These are phyloP conservation scores for Thymelicus lineola DNA, from an alignment of 2,888 invertebrate genomes.

Conservation along the genomic window DNA sequence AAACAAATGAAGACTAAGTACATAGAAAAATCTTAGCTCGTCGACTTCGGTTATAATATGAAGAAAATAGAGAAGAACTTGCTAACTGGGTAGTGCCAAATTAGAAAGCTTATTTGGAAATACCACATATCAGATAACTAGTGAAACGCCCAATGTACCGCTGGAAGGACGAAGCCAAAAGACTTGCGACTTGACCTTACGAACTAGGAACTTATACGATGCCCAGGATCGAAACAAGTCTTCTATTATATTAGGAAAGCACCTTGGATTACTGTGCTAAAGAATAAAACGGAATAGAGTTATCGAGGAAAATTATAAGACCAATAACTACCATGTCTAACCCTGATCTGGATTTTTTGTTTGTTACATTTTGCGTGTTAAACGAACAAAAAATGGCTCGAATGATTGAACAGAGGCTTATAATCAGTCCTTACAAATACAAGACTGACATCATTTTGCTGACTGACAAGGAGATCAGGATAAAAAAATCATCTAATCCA, in stretches of 20 bases:
- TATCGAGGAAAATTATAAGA: not conserved
- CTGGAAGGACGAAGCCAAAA: not conserved
- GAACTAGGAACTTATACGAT: no score
- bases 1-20: no score
- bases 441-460: slow-evolving; percentile 27
- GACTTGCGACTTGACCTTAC: not conserved
- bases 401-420: slow-evolving; percentile 21
- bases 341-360: slow-evolving; percentile 27
- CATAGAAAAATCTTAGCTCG: no score
- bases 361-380: slow-evolving; percentile 7
- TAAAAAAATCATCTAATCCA: slow-evolving; percentile 10
- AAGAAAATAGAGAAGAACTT: not conserved
- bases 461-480: slow-evolving; percentile 3
- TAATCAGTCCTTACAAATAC: slow-evolving; percentile 16
- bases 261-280: no score
- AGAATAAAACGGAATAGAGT: no score
- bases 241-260: no score
- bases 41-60: no score
- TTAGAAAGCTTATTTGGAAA: not conserved
- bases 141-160: not conserved
- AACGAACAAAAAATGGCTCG: slow-evolving; percentile 14
- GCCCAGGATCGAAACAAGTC: no score
- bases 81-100: no score
- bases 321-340: slow-evolving; percentile 1
- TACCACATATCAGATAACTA: no score